A percentile compares a stretch with the other conserved stretches of the same genome.
phyloP scores from a whole-genome alignment of 2,113 vertebrate genomes.

The Crotalus viridis region DNA sequence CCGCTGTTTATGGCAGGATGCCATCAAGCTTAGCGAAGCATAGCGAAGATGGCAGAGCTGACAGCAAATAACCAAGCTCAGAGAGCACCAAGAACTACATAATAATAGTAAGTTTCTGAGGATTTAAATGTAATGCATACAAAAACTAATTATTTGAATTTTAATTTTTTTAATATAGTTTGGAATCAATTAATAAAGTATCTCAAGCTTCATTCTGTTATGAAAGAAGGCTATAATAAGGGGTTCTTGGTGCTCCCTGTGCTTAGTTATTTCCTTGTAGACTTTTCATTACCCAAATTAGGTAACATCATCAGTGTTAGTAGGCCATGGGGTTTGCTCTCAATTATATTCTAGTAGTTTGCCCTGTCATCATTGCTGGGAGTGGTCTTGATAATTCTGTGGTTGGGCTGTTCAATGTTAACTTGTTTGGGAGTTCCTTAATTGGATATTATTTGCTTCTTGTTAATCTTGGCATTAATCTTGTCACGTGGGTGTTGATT shows the following conservation, averaged over 20 bases:
- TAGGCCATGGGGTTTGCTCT: neutral
- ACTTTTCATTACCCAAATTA: neutral
- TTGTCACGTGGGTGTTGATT: neutral
- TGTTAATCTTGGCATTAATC: neutral
- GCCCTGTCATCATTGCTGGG: neutral
- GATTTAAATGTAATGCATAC: slow-evolving; percentile 16
- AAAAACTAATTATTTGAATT: neutral
- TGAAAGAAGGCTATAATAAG: neutral
- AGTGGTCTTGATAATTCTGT: neutral
- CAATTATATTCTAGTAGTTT: neutral
- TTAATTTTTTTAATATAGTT: neutral
- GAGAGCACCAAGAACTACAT: neutral
- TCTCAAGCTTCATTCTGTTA: neutral
- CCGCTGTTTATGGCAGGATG: too few species aligned
- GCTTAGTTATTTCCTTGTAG: neutral
- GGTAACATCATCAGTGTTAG: neutral
- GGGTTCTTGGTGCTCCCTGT: neutral
- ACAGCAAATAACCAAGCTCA: neutral
- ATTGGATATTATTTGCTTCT: neutral
- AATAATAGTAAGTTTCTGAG: slow-evolving; percentile 16
- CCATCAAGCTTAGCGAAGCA: too few species aligned
- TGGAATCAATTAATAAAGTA: neutral
- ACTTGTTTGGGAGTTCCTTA: neutral
- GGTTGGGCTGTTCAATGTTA: neutral
- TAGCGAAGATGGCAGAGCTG: too few species aligned